Conservation (phyloP, 2,797 vertebrate species). For the Calcarius lapponicus region DNA sequence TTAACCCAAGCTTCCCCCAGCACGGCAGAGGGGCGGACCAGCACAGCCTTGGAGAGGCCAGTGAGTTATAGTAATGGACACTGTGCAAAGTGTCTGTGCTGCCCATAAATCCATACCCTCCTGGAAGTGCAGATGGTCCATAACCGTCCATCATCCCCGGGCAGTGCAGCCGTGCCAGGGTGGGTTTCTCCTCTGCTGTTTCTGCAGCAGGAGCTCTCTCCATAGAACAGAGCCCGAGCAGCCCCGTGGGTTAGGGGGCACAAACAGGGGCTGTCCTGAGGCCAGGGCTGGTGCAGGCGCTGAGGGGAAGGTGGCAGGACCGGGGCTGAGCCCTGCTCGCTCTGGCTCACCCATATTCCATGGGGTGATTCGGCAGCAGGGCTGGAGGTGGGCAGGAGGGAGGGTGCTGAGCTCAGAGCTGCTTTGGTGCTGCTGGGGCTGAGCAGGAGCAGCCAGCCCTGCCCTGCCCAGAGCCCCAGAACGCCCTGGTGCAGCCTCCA, state of each 20-base stretch:
- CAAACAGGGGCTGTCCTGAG: not conserved
- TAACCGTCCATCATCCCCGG: conserved; percentile 82
- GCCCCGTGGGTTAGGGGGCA: conserved; percentile 29
- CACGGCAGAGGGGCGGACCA: conserved; percentile 35
- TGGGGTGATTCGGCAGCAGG: rapidly evolving
- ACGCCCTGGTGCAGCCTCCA: conserved; percentile 68
- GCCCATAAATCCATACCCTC: conserved; percentile 83
- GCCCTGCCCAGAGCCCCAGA: not conserved
- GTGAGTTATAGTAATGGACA: conserved; percentile 84
- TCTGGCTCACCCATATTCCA: rapidly evolving
- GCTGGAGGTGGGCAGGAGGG: not conserved
- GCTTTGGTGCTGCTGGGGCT: not conserved
- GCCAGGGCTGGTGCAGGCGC: not conserved
- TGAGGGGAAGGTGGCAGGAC: not conserved
- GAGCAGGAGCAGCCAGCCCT: not conserved
- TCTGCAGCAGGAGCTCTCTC: not conserved
- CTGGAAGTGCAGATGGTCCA: conserved; percentile 84
- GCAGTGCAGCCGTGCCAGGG: conserved; percentile 70
- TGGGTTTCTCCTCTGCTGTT: conserved; percentile 73
- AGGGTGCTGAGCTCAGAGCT: not conserved
- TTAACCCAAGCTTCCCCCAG: conserved; percentile 26
- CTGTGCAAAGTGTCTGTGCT: conserved; percentile 79
- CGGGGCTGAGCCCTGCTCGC: not conserved
- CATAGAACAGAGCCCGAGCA: not conserved
- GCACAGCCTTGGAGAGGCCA: conserved; percentile 75